Evolutionary conservation across 2,888 invertebrate genomes (phyloP).

Genomic region (Drosophila paranaensis): DNA sequence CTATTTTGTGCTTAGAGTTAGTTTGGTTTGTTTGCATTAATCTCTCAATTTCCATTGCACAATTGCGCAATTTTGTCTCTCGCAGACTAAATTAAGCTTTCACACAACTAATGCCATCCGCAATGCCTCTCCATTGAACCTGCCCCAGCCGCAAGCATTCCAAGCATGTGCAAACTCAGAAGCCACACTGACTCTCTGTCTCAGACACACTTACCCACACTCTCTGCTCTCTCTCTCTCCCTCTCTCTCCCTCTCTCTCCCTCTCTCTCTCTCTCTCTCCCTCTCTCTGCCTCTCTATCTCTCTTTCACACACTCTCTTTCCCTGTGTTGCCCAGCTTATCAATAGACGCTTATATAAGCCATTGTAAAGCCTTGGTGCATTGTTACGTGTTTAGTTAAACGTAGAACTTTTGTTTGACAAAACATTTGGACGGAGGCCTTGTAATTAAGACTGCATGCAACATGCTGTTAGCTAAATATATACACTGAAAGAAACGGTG

Average conservation of each 20-base stretch:
- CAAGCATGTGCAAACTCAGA: background rate
- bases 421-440: conserved; percentile 17
- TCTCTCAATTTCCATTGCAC: background rate
- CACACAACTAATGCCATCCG: background rate
- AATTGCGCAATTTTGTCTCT: background rate
- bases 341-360: conserved; percentile 9
- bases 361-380: background rate
- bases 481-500: conserved; percentile 6
- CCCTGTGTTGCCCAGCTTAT: background rate
- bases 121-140: background rate
- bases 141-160: background rate
- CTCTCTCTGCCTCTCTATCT: background rate
- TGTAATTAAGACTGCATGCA: conserved; percentile 27
- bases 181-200: background rate
- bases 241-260: background rate
- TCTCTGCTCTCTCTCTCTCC: accelerated
- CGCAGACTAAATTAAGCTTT: background rate
- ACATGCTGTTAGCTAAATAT: conserved; percentile 1
- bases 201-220: background rate
- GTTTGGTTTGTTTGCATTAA: background rate
- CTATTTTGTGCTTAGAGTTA: background rate
- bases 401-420: conserved; percentile 24
- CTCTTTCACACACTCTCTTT: background rate
- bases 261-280: background rate
- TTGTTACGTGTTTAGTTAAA: conserved; percentile 13